Evolutionary conservation across 2,888 invertebrate genomes (phyloP), one percentile per base, ranked within the genome.

Genomic region (Mythimna lalbum): DNA sequence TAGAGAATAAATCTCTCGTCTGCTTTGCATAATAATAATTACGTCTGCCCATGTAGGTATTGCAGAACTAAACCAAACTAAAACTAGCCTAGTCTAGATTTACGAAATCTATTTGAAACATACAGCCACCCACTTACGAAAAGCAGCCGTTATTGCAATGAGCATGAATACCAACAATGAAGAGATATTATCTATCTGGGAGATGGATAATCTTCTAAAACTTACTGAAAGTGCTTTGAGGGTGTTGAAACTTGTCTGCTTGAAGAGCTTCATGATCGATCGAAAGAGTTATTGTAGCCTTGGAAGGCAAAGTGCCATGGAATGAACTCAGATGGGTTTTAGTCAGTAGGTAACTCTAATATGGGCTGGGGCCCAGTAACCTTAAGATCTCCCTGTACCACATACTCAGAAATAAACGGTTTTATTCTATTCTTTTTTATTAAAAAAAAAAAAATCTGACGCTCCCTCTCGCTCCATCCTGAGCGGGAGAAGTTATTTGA

Each of bases 21-120:
- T 80, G 73, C 60, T 78, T 76, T 76, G 72, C 79, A 71, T 79
- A 78, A 76, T 80, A 71, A 67, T 80, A 72, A 68, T 70, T 78
- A 65, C 64, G 63, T 74, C 65, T 67, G 67, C 60, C 53, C 39
- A 33, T 27, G 53, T 57, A 33, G 33, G 33, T 33, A 64, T 82
- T 82, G 59, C 64, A 56, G 52, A 62, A 64, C 43, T 63, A 52
- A 14, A 57, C 7, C 7, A 57, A 36, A 7, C 68, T 52, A 73
- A 33, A 50, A 31, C 55, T 57, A 31, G 10, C 36, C 33, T 33
- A 47, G 50, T 63, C 62, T 60, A 19, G 39, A 6, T 61, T 76
- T 61, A 69, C 60, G 60, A 76, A 80, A 77, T 61, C 27, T 19
- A 61, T 57, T 23, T 76, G 17, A 75, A 60, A 76, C 19, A 21